Conservation (phyloP, 2,888 invertebrate genomes). For the Bibio marci region DNA sequence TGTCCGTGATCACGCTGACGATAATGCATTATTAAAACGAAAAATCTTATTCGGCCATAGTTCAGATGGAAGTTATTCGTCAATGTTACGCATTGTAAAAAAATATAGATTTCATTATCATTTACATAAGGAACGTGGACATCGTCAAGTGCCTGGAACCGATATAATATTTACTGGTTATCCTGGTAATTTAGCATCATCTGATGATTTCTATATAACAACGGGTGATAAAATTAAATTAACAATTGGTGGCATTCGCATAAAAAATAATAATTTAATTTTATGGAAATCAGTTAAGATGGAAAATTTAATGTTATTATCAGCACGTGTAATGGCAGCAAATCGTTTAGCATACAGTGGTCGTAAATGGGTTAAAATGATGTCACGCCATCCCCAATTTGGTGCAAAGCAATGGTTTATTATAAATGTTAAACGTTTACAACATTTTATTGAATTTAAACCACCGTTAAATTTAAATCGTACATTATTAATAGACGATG, state of each 20-base stretch:
- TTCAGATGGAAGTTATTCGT: conserved; percentile 60
- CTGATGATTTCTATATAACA: conserved; percentile 66
- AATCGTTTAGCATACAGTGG: conserved; percentile 61
- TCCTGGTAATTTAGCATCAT: conserved; percentile 64
- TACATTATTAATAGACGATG: too few species aligned
- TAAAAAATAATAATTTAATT: conserved; percentile 53
- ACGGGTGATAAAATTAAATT: conserved; percentile 37
- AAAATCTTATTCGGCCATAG: conserved; percentile 63
- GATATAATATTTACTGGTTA: conserved; percentile 66
- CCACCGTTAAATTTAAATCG: too few species aligned
- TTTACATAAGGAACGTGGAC: conserved; percentile 29
- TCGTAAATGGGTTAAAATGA: conserved; percentile 51
- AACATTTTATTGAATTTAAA: background rate
- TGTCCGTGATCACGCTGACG: too few species aligned
- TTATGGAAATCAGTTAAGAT: conserved; percentile 53
- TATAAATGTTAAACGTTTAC: conserved; percentile 21
- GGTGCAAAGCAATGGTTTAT: conserved; percentile 80
- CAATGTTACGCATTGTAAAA: conserved; percentile 73
- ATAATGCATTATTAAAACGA: conserved; percentile 15
- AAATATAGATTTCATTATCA: conserved; percentile 67
- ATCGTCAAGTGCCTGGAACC: conserved; percentile 38
- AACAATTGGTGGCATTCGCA: conserved; percentile 58
- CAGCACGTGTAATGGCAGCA: conserved; percentile 63
- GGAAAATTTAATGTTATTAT: conserved; percentile 34
- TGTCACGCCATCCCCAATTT: conserved; percentile 58